Conservation (phyloP, 92 coral and sea anemone genomes). For the Galaxea fascicularis region DNA sequence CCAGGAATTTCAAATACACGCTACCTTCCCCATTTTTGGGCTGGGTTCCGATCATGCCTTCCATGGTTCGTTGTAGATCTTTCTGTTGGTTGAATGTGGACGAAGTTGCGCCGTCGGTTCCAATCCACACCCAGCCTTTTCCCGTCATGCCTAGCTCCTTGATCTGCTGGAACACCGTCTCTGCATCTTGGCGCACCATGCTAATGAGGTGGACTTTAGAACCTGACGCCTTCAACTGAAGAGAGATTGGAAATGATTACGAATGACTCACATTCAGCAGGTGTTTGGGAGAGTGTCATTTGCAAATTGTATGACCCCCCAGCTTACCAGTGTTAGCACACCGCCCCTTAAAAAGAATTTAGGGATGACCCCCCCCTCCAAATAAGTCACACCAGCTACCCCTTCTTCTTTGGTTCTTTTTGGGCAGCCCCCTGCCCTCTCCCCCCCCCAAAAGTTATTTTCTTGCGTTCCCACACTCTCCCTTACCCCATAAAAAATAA, state of each 20-base stretch:
- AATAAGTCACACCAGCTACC: too few species aligned
- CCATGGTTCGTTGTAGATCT: conserved; percentile 91
- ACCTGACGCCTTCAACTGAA: conserved; percentile 87
- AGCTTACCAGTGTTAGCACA: too few species aligned
- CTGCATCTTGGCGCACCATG: conserved; percentile 98
- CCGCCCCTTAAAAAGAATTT: too few species aligned
- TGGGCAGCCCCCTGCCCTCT: too few species aligned
- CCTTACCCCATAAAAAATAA: too few species aligned
- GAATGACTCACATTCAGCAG: neutral
- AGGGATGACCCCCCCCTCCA: too few species aligned
- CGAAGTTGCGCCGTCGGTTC: conserved; percentile 93
- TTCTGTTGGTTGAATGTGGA: conserved; percentile 89
- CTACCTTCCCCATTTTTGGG: conserved; percentile 98
- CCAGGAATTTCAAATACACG: conserved; percentile 83
- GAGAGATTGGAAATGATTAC: neutral
- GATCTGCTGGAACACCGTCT: conserved; percentile 97
- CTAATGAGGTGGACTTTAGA: conserved; percentile 91
- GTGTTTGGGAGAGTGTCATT: neutral
- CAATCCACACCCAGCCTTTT: conserved; percentile 97
- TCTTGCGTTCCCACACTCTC: too few species aligned
- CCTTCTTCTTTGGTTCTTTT: too few species aligned
- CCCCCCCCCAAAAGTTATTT: too few species aligned
- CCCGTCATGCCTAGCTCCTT: conserved; percentile 99
- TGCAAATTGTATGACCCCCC: too few species aligned
- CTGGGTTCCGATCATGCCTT: conserved; percentile 98